A percentile compares a stretch with the other conserved stretches of the same genome.
Evolutionary conservation across 2,113 vertebrate species (phyloP).

Genomic region (Anthoscopus minutus): DNA sequence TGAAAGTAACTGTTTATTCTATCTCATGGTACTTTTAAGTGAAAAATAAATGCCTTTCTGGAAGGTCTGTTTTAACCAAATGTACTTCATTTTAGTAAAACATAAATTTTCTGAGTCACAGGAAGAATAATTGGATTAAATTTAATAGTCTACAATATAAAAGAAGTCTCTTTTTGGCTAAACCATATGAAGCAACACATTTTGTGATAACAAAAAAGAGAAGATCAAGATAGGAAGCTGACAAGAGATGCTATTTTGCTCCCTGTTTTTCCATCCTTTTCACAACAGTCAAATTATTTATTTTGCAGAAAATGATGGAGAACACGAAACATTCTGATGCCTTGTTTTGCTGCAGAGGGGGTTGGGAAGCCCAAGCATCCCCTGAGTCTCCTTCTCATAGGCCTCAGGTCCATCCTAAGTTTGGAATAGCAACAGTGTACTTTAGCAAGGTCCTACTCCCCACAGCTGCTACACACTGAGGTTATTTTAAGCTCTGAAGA

Average conservation of each 20-base stretch:
- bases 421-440: neutral
- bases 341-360: neutral
- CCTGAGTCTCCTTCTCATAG: neutral
- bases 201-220: neutral
- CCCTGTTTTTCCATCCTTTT: neutral
- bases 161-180: neutral
- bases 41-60: neutral
- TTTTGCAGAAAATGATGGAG: neutral
- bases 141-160: neutral
- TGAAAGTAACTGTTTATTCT: neutral
- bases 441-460: neutral
- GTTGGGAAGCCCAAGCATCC: neutral
- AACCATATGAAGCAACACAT: neutral
- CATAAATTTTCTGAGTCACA: neutral
- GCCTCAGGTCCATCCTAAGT: neutral
- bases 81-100: neutral
- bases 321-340: neutral
- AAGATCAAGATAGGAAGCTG: neutral
- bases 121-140: neutral
- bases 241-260: neutral
- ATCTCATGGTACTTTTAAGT: neutral
- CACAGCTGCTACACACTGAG: neutral
- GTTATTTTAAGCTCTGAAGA: slow-evolving; percentile 13
- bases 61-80: neutral
- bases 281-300: neutral